These are phyloP conservation scores for Melitaea athalia DNA, from an alignment of 2,888 invertebrate genomes.

Conservation along the genomic window DNA sequence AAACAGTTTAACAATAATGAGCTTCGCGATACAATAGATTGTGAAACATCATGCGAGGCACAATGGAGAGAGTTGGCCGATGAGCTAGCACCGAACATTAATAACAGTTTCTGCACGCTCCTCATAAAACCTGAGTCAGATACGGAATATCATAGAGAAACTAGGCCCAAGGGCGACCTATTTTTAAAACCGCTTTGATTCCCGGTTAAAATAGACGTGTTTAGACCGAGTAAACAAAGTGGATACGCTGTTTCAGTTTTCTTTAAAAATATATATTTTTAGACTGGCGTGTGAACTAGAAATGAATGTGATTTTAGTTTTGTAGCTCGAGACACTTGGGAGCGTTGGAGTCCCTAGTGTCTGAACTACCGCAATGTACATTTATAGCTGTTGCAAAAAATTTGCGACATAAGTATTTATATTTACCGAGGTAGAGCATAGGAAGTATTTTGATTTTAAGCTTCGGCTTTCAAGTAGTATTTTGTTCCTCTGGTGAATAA, in stretches of 20 bases:
- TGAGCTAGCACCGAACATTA: constrained; percentile 46
- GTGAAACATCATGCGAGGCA: constrained; percentile 67
- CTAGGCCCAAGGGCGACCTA: constrained; percentile 51
- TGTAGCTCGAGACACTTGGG: neutral
- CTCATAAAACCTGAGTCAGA: constrained; percentile 25
- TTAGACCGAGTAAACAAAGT: constrained; percentile 31
- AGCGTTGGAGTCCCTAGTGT: neutral
- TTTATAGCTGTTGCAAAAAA: neutral
- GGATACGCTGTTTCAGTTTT: constrained; percentile 20
- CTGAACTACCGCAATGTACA: neutral
- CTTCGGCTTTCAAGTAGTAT: too few species aligned
- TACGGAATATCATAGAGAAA: constrained; percentile 20
- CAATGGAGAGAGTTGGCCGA: constrained; percentile 74
- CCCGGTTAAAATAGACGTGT: constrained; percentile 34
- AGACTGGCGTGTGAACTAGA: neutral
- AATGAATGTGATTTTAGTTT: neutral
- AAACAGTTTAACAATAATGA: constrained; percentile 64
- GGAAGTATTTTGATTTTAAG: too few species aligned
- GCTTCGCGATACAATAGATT: constrained; percentile 68
- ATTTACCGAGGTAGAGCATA: too few species aligned
- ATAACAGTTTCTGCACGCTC: constrained; percentile 34
- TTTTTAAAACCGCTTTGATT: constrained; percentile 50
- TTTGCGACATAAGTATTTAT: neutral
- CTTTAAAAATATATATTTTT: constrained; percentile 13
- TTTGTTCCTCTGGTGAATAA: too few species aligned